Evolutionary conservation across 2,113 vertebrate genomes (phyloP).

Genomic region (Dromiciops gliroides): DNA sequence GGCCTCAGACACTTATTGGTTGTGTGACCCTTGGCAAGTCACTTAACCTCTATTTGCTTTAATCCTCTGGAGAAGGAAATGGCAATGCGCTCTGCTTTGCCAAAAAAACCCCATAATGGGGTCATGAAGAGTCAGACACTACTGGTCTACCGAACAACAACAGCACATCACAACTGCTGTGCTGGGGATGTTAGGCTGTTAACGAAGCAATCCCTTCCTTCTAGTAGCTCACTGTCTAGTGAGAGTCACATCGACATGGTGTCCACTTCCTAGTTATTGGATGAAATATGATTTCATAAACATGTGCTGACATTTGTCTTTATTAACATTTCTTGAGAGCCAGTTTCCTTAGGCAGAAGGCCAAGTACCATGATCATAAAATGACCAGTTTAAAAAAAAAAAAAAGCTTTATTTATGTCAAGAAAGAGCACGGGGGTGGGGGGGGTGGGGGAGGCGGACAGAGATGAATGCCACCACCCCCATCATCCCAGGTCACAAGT

Average conservation of each 20-base stretch:
- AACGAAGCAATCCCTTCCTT: neutral
- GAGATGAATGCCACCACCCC: neutral
- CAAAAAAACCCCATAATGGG: neutral
- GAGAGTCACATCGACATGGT: too few species aligned
- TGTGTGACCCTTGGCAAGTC: too few species aligned
- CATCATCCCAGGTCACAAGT: neutral
- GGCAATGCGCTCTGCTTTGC: neutral
- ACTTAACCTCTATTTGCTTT: too few species aligned
- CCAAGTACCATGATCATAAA: neutral
- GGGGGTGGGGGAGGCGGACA: neutral
- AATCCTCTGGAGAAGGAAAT: too few species aligned
- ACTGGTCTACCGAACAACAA: neutral
- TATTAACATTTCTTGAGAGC: neutral
- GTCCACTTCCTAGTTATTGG: neutral
- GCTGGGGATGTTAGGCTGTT: neutral
- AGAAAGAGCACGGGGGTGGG: neutral
- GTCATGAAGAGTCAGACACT: neutral
- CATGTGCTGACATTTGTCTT: neutral
- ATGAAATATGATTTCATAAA: neutral
- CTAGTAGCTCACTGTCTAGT: too few species aligned
- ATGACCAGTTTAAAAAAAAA: neutral
- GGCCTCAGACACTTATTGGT: too few species aligned
- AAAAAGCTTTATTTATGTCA: neutral
- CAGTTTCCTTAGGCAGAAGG: constrained; percentile 1
- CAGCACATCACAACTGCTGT: neutral